Base-by-base conservation (phyloP, 2,888 invertebrate genomes). In the Erynnis tages region DNA sequence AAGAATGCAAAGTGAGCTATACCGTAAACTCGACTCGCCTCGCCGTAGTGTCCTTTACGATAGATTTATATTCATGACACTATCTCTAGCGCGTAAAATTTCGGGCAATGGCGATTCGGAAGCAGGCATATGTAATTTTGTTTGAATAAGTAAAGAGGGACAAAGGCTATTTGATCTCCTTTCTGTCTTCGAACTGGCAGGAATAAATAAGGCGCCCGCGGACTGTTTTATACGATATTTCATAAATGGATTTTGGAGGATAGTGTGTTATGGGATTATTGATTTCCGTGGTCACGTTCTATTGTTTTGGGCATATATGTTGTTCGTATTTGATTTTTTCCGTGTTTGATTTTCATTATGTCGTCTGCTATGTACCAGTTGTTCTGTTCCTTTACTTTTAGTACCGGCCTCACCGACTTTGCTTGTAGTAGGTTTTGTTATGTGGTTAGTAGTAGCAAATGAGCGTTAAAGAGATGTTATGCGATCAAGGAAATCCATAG, bases 31-130 rank as follows among this genome's bases (percentile, higher is more conserved):
- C 64, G 67, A 71, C 79, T 82, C 73, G 80, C 76, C 79, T 82
- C 79, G 79, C 77, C 69, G 76, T 67, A 79, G 80, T 82, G 82
- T 84, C 83, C 82, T 86, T 86, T 85, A 86, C 87, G 82, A 85
- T 86, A 87, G 85, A 88, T 89, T 89, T 88, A 89, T 89, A 89
- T 89, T 89, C 88, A 89, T 88, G 87, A 79, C 89, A 84, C 85
- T 86, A 84, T 87, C 86, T 87, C 77, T 66, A 73, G 74, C 82
- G 83, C 88, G 88, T 87, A 87, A 87, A 88, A 88, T 88, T 89
- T 88, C 87, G 88, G 86, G 79, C 84, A 79, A 82, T 82, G 85
- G 87, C 84, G 82, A 88, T 86, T 82, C 84, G 76, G 82, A 80
- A 82, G 80, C 82, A 78, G 81, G 88, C 88, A 88, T 88, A 89